A percentile compares a stretch with the other conserved stretches of the same genome.
Evolutionary conservation across 1,140 invertebrate genomes (phyloP).

Genomic region (Zophobas morio): DNA sequence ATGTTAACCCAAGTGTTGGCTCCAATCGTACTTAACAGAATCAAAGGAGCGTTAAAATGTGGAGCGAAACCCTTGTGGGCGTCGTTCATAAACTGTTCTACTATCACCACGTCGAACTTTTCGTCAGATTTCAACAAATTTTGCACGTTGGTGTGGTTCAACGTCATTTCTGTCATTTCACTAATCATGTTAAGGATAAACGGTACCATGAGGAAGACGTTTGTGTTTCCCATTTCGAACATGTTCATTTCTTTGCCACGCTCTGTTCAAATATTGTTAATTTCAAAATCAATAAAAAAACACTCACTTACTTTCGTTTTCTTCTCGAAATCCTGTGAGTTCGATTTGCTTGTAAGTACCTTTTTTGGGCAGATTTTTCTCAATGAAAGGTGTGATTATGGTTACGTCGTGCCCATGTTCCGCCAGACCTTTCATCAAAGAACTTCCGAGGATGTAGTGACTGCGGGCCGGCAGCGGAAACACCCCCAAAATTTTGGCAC

Average conservation of each 20-base stretch:
- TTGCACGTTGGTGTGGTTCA: conserved; percentile 50
- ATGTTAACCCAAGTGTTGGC: conserved; percentile 52
- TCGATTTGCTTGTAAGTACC: conserved; percentile 66
- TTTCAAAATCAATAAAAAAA: no score
- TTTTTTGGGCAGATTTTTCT: conserved; percentile 51
- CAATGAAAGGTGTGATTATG: conserved; percentile 65
- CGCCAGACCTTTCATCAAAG: conserved; percentile 64
- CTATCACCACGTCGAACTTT: conserved; percentile 68
- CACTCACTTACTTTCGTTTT: background rate
- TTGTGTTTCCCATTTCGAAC: background rate
- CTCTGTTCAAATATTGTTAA: background rate
- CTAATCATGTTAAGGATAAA: background rate
- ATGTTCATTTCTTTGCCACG: background rate
- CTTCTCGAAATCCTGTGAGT: conserved; percentile 45
- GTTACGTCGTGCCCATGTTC: conserved; percentile 67
- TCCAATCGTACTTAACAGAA: conserved; percentile 66
- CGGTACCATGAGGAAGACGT: background rate
- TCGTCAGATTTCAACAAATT: conserved; percentile 59
- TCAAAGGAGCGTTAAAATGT: conserved; percentile 65
- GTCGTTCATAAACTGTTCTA: conserved; percentile 69
- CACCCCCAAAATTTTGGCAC: conserved; percentile 53
- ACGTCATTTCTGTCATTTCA: conserved; percentile 22
- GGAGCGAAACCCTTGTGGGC: conserved; percentile 66
- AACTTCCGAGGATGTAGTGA: conserved; percentile 43
- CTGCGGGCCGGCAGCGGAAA: conserved; percentile 54